Conservation (phyloP, 2,797 vertebrate species). For the Typhlichthys subterraneus region DNA sequence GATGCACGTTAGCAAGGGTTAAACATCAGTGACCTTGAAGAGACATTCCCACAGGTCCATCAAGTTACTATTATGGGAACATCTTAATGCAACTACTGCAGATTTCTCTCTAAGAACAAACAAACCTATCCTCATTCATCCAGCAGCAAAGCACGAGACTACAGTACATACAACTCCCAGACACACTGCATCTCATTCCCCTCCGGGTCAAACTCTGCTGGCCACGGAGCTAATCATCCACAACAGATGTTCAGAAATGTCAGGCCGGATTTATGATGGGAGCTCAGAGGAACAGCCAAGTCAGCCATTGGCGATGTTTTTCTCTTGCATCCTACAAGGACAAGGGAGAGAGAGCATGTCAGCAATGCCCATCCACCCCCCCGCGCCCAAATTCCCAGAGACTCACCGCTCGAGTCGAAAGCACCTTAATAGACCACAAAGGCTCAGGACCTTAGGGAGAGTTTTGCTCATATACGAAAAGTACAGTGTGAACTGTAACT, state of each 20-base stretch:
- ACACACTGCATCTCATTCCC: constrained; percentile 62
- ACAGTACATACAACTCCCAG: constrained; percentile 19
- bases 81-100: constrained; percentile 38
- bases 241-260: constrained; percentile 81
- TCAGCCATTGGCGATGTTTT: constrained; percentile 76
- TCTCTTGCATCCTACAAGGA: constrained; percentile 72
- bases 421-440: constrained; percentile 69
- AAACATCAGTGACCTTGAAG: constrained; percentile 53
- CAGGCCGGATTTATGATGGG: constrained; percentile 76
- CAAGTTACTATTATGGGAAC: constrained; percentile 26
- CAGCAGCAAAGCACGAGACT: constrained; percentile 53
- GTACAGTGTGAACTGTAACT: constrained; percentile 62
- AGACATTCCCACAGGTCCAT: constrained; percentile 28
- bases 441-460: constrained; percentile 64
- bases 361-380: constrained; percentile 51
- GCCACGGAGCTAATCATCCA: constrained; percentile 79
- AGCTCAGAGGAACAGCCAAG: constrained; percentile 79
- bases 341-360: constrained; percentile 69
- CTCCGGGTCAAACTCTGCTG: constrained; percentile 71
- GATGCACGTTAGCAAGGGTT: constrained; percentile 21
- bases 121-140: constrained; percentile 47
- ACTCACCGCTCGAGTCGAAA: constrained; percentile 60
- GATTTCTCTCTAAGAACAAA: constrained; percentile 15
- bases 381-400: constrained; percentile 45
- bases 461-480: constrained; percentile 70